Evolutionary conservation across 1,140 invertebrate genomes (phyloP).

Genomic region (Gonatopus flavifemur): DNA sequence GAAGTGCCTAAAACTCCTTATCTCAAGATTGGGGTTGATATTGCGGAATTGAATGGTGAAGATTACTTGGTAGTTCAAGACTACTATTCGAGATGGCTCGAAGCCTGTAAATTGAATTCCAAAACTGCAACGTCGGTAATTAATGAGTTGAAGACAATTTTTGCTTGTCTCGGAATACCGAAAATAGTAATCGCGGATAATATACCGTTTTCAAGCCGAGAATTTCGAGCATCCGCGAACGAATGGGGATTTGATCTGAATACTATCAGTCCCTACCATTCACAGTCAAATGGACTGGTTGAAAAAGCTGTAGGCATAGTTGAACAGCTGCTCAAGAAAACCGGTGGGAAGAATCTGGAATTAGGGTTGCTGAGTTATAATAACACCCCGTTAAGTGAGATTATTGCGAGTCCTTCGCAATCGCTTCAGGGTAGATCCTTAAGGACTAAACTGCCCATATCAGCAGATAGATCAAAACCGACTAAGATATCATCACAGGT

Average conservation of each 20-base stretch:
- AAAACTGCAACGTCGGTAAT: conserved; percentile 12
- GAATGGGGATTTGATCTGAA: conserved; percentile 43
- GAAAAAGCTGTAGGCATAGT: conserved; percentile 34
- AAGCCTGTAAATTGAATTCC: conserved; percentile 8
- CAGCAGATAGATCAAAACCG: too few relatives aligned
- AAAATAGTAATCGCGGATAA: conserved; percentile 11
- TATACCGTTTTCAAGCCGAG: conserved; percentile 16
- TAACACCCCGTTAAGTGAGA: too few relatives aligned
- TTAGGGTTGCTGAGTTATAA: too few relatives aligned
- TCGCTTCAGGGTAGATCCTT: too few relatives aligned
- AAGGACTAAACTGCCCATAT: too few relatives aligned
- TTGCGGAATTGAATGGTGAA: conserved; percentile 5
- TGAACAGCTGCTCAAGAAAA: background rate
- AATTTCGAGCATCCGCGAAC: conserved; percentile 43
- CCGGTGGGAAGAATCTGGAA: too few relatives aligned
- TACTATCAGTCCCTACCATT: conserved; percentile 45
- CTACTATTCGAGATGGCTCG: conserved; percentile 26
- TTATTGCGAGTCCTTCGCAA: too few relatives aligned
- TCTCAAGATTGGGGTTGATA: too few relatives aligned
- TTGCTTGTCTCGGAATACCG: conserved; percentile 16
- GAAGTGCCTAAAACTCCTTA: too few relatives aligned
- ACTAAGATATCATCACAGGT: too few relatives aligned
- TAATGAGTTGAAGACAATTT: conserved; percentile 8
- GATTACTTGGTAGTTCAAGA: conserved; percentile 21
- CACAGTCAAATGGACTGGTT: conserved; percentile 41